Evolutionary conservation across 1,140 invertebrate genomes (phyloP), one percentile per base, ranked within the genome.

Genomic region (Eubasilissa regina): DNA sequence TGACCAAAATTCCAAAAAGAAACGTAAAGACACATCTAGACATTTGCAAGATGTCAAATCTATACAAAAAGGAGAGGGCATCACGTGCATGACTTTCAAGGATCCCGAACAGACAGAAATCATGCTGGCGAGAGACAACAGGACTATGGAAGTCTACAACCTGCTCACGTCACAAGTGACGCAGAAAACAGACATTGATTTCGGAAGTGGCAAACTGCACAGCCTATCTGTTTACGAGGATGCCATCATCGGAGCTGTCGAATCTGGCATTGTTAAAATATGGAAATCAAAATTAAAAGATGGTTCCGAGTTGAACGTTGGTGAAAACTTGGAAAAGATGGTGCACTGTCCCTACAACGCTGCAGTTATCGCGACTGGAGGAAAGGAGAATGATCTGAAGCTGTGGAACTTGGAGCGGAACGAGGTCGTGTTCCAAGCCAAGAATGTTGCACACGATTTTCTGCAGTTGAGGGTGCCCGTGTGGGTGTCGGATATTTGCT

Each of bases 401-500:
- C 82, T 91, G 3, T 91, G 87, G 84, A 86, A 88, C 45, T 82
- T 91, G 8, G 88, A 87, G 7, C 85, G 86, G 12, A 68, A 85
- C 6, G 81, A 82, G 12, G 85, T 88, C 8, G 79, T 88, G 0
- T 91, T 91, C 68, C 77, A 79, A 6, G 90, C 90, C 0, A 91
- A 91, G 82, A 91, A 94, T 88, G 88, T 95, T 25, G 88, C 90
- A 6, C 91, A 94, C 84, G 95, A 96, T 86, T 94, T 92, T 89
- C 85, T 97, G 12, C 92, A 96, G 83, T 85, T 97, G 11, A 86
- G 94, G 79, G 91, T 94, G n/a, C 94, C 95, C 0, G 89, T 96
- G 13, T 96, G 94, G 94, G 92, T 95, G 25, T 91, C 91, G 4
- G 94, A 93, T 83, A 86, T 94, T 0, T 87, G 91, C 7, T 96